Conservation (phyloP, 1,140 invertebrate species). For the Steinernema khuongi region DNA sequence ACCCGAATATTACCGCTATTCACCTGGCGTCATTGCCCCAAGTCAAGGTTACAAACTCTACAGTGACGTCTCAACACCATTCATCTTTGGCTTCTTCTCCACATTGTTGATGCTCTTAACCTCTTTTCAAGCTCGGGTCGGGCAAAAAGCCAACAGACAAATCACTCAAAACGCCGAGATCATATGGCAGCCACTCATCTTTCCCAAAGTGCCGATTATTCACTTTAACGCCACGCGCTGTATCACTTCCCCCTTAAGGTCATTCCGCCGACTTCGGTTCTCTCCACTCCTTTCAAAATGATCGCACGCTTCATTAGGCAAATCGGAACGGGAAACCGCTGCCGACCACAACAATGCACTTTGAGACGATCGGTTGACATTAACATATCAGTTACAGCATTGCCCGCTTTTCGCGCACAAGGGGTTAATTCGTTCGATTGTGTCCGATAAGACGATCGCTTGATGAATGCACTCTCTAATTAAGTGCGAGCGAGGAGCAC, state of each 20-base stretch:
- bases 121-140: too few species aligned
- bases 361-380: not conserved
- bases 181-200: too few species aligned
- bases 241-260: not conserved
- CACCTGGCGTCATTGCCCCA: too few species aligned
- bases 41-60: too few species aligned
- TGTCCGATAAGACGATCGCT: not conserved
- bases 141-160: too few species aligned
- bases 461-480: slow-evolving; percentile 15
- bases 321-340: slow-evolving; percentile 12
- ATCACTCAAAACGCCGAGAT: too few species aligned
- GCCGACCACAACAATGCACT: not conserved
- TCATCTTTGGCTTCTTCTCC: too few species aligned
- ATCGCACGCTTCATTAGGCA: not conserved
- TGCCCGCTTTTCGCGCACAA: not conserved
- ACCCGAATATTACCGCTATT: too few species aligned
- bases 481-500: not conserved
- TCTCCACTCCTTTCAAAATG: not conserved
- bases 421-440: not conserved
- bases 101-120: too few species aligned
- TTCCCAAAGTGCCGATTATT: too few species aligned
- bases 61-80: too few species aligned
- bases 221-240: not conserved
- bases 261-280: not conserved
- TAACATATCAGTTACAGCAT: slow-evolving; percentile 9